Percentiles rank a stretch among this genome's conserved stretches.
These are phyloP conservation scores for Ancistrus triradiatus DNA, from an alignment of 2,113 vertebrate species.

Conservation along the genomic window DNA sequence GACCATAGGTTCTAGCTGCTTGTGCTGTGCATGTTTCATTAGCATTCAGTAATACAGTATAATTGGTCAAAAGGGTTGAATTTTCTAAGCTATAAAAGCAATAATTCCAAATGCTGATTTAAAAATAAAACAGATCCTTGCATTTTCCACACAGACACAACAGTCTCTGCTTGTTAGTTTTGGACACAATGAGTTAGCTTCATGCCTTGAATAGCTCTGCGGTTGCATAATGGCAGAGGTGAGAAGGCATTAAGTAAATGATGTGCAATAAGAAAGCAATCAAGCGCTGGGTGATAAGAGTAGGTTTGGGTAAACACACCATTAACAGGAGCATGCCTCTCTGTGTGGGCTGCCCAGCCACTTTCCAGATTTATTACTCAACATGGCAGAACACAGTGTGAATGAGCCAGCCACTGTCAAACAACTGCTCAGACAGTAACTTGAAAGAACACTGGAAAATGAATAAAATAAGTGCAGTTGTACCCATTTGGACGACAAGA, in stretches of 20 bases:
- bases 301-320: slow-evolving; percentile 34
- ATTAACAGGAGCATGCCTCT: slow-evolving; percentile 30
- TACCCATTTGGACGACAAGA: not conserved
- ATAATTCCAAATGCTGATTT: not conserved
- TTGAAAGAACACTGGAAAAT: slow-evolving; percentile 23
- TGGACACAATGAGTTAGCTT: slow-evolving; percentile 24
- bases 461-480: slow-evolving; percentile 20
- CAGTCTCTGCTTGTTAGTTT: slow-evolving; percentile 1
- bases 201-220: not conserved
- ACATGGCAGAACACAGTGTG: slow-evolving; percentile 31
- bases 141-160: not conserved
- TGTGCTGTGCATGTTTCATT: no score
- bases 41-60: no score
- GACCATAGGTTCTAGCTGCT: no score
- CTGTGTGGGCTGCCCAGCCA: slow-evolving; percentile 39
- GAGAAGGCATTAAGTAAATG: slow-evolving; percentile 39
- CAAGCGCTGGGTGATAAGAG: slow-evolving; percentile 29
- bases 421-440: slow-evolving; percentile 30
- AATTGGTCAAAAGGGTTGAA: no score
- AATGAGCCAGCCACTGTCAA: slow-evolving; percentile 34
- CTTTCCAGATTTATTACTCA: slow-evolving; percentile 33
- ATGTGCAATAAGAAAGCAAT: slow-evolving; percentile 42
- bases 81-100: no score
- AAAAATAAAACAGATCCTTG: not conserved
- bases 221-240: slow-evolving; percentile 36